Conservation (phyloP, 2,113 vertebrate species). For the Corvus hawaiiensis region DNA sequence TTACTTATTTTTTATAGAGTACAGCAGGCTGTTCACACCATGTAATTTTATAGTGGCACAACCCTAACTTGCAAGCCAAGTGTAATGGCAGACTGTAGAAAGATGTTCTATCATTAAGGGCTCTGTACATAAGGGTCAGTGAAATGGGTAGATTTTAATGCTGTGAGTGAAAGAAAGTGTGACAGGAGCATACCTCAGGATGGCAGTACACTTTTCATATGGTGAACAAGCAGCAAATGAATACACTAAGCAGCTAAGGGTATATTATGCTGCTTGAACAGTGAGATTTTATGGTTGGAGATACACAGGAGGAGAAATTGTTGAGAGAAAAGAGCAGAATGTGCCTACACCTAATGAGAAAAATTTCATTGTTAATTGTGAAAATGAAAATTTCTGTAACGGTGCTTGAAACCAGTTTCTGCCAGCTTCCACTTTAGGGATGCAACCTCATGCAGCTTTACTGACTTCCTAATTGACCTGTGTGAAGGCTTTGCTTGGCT, state of each 20-base stretch:
- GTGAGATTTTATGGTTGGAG: not conserved
- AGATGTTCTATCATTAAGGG: not conserved
- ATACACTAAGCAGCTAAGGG: not conserved
- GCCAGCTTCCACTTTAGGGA: not conserved
- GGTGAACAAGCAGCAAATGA: not conserved
- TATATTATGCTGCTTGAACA: not conserved
- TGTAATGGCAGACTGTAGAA: not conserved
- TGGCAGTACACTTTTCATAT: not conserved
- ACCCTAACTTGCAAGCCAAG: not conserved
- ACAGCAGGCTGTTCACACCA: not conserved
- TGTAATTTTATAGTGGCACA: not conserved
- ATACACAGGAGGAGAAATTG: not conserved
- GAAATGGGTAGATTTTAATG: not conserved
- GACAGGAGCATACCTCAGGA: not conserved
- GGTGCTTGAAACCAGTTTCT: not conserved
- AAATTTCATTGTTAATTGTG: not conserved
- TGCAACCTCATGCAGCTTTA: not conserved
- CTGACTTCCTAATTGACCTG: not conserved
- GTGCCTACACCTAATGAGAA: not conserved
- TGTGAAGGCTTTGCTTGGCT: not conserved
- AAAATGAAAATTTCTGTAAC: not conserved
- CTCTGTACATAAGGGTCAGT: not conserved
- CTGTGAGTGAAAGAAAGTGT: not conserved
- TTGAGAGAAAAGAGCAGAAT: not conserved
- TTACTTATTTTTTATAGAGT: not conserved